These are phyloP conservation scores for Heliconius ismenius DNA, from an alignment of 2,888 invertebrate species.

Conservation along the genomic window DNA sequence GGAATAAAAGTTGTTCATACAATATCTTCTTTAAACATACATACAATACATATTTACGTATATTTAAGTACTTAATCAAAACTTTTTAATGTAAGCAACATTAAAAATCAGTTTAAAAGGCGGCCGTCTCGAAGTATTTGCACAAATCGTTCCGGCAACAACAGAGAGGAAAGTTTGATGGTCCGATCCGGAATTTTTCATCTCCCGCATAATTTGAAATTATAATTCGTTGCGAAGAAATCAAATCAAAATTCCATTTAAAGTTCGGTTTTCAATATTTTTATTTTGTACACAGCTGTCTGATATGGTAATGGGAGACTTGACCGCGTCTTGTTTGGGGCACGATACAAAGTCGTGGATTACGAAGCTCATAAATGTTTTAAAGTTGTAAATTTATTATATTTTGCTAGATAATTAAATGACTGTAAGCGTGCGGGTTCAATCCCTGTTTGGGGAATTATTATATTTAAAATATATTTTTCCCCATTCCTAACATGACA, in stretches of 20 bases:
- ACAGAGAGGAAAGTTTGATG: slow-evolving; percentile 70
- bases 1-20: slow-evolving; percentile 11
- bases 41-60: not conserved
- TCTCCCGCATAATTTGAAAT: slow-evolving; percentile 78
- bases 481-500: no score
- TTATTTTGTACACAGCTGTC: slow-evolving; percentile 69
- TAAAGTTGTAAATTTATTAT: not conserved
- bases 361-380: not conserved
- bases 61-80: slow-evolving; percentile 35
- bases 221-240: slow-evolving; percentile 76
- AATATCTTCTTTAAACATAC: not conserved
- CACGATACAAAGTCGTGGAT: not conserved
- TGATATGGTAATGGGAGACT: slow-evolving; percentile 52
- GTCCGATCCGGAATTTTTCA: slow-evolving; percentile 78
- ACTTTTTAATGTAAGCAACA: slow-evolving; percentile 52
- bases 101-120: slow-evolving; percentile 74
- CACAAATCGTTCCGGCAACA: slow-evolving; percentile 46
- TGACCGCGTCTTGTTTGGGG: slow-evolving; percentile 31
- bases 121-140: slow-evolving; percentile 63
- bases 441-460: no score
- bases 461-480: no score
- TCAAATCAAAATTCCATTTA: slow-evolving; percentile 81
- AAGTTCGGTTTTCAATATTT: slow-evolving; percentile 78
- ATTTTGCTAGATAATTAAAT: no score
- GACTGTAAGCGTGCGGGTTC: no score